Evolutionary conservation across 2,113 vertebrate genomes (phyloP).

Genomic region (Artemisiospiza belli): DNA sequence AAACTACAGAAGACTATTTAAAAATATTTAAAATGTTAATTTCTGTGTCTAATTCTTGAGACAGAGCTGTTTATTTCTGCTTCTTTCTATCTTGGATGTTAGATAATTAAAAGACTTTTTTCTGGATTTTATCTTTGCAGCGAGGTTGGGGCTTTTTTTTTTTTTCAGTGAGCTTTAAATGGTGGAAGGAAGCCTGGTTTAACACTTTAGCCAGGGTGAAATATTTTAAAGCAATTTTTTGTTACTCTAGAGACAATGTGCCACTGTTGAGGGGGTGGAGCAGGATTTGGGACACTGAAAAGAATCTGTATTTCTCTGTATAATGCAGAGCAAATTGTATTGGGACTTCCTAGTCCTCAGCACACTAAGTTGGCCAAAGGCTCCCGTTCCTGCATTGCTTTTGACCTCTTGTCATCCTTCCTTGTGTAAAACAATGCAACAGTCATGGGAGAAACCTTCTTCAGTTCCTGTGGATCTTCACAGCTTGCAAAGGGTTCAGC

Average conservation of each 20-base stretch:
- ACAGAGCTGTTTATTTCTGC: neutral
- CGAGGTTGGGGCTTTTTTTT: neutral
- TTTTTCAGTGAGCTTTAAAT: neutral
- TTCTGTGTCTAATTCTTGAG: neutral
- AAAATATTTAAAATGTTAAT: neutral
- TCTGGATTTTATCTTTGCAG: neutral
- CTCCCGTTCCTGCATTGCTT: slow-evolving; percentile 11
- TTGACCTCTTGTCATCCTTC: slow-evolving; percentile 30
- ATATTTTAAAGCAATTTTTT: neutral
- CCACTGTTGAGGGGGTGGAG: neutral
- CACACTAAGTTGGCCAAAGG: neutral
- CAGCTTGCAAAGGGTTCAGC: slow-evolving; percentile 2
- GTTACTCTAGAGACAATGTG: neutral
- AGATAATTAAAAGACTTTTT: neutral
- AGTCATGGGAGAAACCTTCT: slow-evolving; percentile 9
- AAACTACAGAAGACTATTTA: neutral
- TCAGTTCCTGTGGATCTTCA: slow-evolving; percentile 43
- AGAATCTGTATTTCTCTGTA: neutral
- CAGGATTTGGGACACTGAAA: neutral
- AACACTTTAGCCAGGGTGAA: neutral
- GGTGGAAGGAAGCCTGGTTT: slow-evolving; percentile 24
- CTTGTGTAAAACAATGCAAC: slow-evolving; percentile 13
- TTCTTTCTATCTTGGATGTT: neutral
- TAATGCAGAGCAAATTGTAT: neutral
- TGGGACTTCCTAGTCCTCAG: slow-evolving; percentile 1